A percentile compares a stretch with the other conserved stretches of the same genome.
Evolutionary conservation across 2,888 invertebrate species (phyloP).

Genomic region (Lepeophtheirus nordmannii): DNA sequence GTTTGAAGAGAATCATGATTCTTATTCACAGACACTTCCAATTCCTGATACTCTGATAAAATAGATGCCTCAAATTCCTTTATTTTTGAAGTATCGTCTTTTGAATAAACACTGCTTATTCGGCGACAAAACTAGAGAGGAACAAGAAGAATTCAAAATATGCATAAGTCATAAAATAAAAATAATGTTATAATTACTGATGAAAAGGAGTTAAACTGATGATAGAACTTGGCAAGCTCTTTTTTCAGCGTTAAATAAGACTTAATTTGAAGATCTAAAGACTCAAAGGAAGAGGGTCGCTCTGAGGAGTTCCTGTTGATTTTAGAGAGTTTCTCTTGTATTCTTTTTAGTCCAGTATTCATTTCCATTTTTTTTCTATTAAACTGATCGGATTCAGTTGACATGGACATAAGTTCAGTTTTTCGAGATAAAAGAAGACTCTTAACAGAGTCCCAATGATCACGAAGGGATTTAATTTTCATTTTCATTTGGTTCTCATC

Average conservation of each 20-base stretch:
- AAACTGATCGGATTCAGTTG: constrained; percentile 78
- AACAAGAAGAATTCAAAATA: too few species aligned
- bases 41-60: not conserved
- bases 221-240: constrained; percentile 1
- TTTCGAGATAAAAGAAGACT: constrained; percentile 52
- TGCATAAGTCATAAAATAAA: too few species aligned
- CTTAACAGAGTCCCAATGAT: not conserved
- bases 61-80: not conserved
- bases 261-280: too few species aligned
- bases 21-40: not conserved
- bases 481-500: too few species aligned
- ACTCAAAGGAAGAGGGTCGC: too few species aligned
- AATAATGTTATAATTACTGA: too few species aligned
- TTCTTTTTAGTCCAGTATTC: constrained; percentile 74
- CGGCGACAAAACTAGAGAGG: not conserved
- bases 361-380: constrained; percentile 75
- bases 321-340: constrained; percentile 43
- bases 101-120: not conserved
- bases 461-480: not conserved
- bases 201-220: not conserved
- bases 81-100: not conserved
- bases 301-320: too few species aligned
- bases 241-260: not conserved
- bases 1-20: not conserved
- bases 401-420: constrained; percentile 75